A percentile compares a stretch with the other conserved stretches of the same genome.
Evolutionary conservation across 2,113 vertebrate genomes (phyloP).

Genomic region (Rynchops niger): DNA sequence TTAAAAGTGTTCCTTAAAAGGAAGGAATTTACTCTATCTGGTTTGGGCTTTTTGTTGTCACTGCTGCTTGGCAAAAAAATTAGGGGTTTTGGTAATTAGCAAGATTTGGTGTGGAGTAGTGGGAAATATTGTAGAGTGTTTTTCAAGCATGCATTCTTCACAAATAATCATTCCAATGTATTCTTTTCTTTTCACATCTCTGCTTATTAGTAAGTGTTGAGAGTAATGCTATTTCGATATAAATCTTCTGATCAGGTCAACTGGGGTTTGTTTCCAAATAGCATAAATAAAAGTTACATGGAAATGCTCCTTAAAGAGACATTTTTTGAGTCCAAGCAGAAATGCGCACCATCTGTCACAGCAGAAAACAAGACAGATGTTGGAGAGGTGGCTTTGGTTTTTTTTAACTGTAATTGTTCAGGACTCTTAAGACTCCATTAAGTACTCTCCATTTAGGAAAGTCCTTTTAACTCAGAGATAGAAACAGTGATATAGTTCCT

Average conservation of each 20-base stretch:
- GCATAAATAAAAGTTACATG: background rate
- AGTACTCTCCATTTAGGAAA: background rate
- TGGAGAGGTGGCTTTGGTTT: background rate
- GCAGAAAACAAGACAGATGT: background rate
- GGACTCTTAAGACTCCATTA: background rate
- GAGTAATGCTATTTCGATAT: background rate
- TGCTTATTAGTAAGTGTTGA: fast-evolving
- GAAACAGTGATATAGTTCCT: background rate
- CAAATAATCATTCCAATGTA: background rate
- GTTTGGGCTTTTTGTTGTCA: background rate
- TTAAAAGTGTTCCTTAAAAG: background rate
- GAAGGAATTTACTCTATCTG: background rate
- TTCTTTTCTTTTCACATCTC: background rate
- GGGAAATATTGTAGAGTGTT: background rate
- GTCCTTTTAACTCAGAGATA: background rate
- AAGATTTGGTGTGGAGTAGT: background rate
- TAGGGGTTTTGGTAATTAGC: background rate
- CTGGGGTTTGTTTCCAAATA: background rate
- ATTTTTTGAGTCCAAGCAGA: background rate
- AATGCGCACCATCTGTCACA: background rate
- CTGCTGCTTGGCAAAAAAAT: background rate
- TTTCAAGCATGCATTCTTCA: background rate
- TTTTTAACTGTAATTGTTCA: background rate
- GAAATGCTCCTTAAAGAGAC: background rate
- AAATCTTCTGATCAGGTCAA: background rate